Evolutionary conservation across 2,797 vertebrate genomes (phyloP).

Genomic region (Phrynocephalus guinanensis): DNA sequence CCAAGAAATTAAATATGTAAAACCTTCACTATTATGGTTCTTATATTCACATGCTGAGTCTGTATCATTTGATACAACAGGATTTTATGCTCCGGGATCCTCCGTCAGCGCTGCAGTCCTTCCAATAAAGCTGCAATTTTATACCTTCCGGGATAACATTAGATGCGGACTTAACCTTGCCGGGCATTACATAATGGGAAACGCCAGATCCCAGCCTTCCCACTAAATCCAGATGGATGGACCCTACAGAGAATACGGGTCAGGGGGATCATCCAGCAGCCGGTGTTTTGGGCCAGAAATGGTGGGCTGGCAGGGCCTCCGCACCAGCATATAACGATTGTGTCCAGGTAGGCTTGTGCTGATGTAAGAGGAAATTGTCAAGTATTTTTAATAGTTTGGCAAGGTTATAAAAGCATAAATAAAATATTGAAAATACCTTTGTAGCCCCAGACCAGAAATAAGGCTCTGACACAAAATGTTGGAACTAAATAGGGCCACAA

Average conservation of each 20-base stretch:
- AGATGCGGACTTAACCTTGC: not conserved
- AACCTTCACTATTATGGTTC: slow-evolving; percentile 53
- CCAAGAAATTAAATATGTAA: slow-evolving; percentile 70
- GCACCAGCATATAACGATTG: no score
- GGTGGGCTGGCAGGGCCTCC: not conserved
- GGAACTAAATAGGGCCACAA: no score
- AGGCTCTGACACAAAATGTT: no score
- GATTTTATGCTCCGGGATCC: slow-evolving; percentile 49
- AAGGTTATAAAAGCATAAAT: no score
- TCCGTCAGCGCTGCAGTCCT: slow-evolving; percentile 17
- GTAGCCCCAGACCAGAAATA: no score
- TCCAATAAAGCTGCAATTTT: slow-evolving; percentile 47
- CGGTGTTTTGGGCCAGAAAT: not conserved
- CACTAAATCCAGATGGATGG: accelerated
- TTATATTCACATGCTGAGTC: slow-evolving; percentile 49
- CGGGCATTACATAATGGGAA: not conserved
- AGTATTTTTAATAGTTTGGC: no score
- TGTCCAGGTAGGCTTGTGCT: no score
- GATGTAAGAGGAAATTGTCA: no score
- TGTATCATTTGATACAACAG: slow-evolving; percentile 51
- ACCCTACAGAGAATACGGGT: not conserved
- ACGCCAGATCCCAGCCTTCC: not conserved
- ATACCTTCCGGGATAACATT: slow-evolving; percentile 41
- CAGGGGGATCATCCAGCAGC: not conserved
- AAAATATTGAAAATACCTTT: no score